Percentiles rank a stretch among this genome's conserved stretches.
phyloP scores from a whole-genome alignment of 2,797 vertebrate genomes.

The Falco rusticolus region DNA sequence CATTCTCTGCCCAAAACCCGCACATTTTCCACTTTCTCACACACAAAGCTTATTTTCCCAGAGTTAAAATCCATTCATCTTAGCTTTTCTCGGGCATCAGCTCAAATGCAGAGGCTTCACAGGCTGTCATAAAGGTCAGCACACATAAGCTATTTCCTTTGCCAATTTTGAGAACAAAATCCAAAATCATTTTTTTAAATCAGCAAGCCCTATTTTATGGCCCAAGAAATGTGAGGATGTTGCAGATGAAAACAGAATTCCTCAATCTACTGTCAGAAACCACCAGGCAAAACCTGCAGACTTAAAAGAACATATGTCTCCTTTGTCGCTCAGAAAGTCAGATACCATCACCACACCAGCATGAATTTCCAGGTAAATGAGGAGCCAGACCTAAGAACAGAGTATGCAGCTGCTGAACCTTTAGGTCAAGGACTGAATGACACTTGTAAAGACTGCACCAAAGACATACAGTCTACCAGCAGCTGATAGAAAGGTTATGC shows the following conservation, averaged over 20 bases:
- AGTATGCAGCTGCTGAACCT: background rate
- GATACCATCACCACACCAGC: background rate
- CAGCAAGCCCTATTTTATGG: background rate
- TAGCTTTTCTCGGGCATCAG: background rate
- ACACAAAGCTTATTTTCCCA: background rate
- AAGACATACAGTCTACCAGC: background rate
- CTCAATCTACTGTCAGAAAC: background rate
- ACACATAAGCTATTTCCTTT: background rate
- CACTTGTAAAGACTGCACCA: background rate
- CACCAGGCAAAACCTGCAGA: background rate
- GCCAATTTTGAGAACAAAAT: conserved; percentile 2
- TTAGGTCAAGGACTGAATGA: background rate
- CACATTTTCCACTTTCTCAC: background rate
- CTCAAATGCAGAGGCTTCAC: background rate
- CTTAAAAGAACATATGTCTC: background rate
- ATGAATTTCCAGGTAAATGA: conserved; percentile 29
- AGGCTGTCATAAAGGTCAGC: background rate
- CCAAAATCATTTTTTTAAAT: conserved; percentile 17
- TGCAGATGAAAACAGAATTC: background rate
- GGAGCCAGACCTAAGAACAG: conserved; percentile 3
- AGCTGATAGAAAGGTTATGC: background rate
- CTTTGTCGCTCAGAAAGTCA: conserved; percentile 8
- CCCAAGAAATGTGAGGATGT: background rate
- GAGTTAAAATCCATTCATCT: conserved; percentile 5
- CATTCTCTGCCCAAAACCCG: background rate